phyloP scores from a whole-genome alignment of 2,797 vertebrate genomes.

The Eupleurogrammus muticus region DNA sequence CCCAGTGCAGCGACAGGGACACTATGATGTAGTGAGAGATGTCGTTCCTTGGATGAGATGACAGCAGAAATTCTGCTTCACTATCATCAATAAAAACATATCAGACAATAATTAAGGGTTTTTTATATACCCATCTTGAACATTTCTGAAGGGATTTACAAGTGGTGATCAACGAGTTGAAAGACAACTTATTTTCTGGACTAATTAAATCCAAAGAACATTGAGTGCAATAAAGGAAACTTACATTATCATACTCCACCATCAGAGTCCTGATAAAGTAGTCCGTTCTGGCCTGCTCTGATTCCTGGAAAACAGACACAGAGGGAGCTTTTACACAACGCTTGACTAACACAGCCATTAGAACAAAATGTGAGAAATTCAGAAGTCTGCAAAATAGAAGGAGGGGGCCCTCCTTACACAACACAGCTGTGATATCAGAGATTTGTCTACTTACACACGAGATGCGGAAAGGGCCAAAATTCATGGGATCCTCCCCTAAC shows the following conservation, averaged over 20 bases:
- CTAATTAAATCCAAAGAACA: not conserved
- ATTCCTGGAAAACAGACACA: conserved; percentile 86
- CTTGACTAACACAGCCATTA: conserved; percentile 2
- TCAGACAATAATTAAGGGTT: too few relatives aligned
- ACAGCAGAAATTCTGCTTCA: too few relatives aligned
- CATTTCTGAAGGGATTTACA: too few relatives aligned
- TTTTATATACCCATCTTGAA: too few relatives aligned
- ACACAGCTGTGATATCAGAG: conserved; percentile 38
- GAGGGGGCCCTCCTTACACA: not conserved
- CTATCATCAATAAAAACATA: too few relatives aligned
- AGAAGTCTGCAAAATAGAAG: conserved; percentile 17
- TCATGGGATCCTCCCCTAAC: conserved; percentile 89
- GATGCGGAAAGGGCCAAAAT: conserved; percentile 94
- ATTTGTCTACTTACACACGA: conserved; percentile 91
- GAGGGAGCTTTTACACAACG: conserved; percentile 24
- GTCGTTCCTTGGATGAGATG: too few relatives aligned
- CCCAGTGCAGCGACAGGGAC: too few relatives aligned
- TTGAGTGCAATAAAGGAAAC: conserved; percentile 19
- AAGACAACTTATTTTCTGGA: not conserved
- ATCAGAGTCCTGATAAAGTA: conserved; percentile 92
- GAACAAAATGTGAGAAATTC: conserved; percentile 52
- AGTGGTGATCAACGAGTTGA: too few relatives aligned
- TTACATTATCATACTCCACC: conserved; percentile 93
- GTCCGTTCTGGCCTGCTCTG: conserved; percentile 93
- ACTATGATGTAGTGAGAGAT: too few relatives aligned